Evolutionary conservation across 1,140 invertebrate genomes (phyloP).

Genomic region (Phthorimaea operculella): DNA sequence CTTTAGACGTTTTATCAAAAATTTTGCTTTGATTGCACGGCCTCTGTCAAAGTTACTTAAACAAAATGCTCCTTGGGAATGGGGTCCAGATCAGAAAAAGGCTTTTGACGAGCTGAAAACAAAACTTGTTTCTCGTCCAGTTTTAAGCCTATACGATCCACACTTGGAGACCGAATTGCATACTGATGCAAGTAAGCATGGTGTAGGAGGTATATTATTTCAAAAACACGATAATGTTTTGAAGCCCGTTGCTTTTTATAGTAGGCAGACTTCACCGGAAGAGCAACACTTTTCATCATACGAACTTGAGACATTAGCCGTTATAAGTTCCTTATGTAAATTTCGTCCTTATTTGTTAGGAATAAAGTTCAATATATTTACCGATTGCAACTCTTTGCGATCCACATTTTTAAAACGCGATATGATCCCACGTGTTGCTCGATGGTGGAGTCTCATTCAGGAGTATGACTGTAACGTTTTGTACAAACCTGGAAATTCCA

Average conservation of each 20-base stretch:
- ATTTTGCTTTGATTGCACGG: constrained; percentile 23
- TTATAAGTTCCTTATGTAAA: neutral
- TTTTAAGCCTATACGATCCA: constrained; percentile 19
- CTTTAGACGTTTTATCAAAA: constrained; percentile 26
- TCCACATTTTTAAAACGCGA: neutral
- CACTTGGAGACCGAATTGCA: constrained; percentile 15
- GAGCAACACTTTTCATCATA: neutral
- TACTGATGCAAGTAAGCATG: constrained; percentile 11
- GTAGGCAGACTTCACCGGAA: neutral
- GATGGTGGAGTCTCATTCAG: constrained; percentile 5
- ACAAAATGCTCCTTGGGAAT: constrained; percentile 26
- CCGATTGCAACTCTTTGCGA: constrained; percentile 5
- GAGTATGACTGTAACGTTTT: constrained; percentile 1
- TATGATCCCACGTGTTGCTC: constrained; percentile 5
- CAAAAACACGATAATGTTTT: neutral
- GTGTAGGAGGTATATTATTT: constrained; percentile 22
- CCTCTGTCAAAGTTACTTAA: constrained; percentile 27
- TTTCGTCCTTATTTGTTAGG: neutral
- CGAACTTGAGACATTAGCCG: constrained; percentile 4
- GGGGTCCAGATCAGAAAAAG: constrained; percentile 25
- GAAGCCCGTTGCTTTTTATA: neutral
- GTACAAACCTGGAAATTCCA: neutral
- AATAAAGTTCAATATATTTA: neutral
- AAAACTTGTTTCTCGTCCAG: constrained; percentile 11
- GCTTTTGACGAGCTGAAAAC: constrained; percentile 24